Evolutionary conservation across 2,113 vertebrate genomes (phyloP).

Genomic region (Edolisoma coerulescens): DNA sequence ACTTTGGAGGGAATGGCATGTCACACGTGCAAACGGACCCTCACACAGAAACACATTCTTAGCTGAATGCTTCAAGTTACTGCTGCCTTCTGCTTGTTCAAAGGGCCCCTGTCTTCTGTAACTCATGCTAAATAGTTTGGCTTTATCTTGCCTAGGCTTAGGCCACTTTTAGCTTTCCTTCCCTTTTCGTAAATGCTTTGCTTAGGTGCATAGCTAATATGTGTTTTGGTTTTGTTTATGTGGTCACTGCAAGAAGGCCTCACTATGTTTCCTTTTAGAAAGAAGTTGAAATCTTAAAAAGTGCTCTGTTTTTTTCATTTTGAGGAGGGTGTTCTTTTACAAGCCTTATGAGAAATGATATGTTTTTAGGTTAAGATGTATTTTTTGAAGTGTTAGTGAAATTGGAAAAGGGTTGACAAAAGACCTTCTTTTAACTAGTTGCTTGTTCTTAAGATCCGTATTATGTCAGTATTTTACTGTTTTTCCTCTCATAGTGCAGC

Average conservation of each 20-base stretch:
- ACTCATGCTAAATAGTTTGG: not conserved
- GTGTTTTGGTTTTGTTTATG: not conserved
- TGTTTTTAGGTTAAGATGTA: fast-evolving
- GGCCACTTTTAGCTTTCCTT: not conserved
- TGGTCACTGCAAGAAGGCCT: not conserved
- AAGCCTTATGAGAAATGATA: fast-evolving
- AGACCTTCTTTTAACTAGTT: not conserved
- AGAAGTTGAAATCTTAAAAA: not conserved
- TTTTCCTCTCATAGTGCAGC: not conserved
- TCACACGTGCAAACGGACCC: fast-evolving
- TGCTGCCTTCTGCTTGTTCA: not conserved
- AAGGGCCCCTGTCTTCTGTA: not conserved
- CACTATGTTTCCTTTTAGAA: not conserved
- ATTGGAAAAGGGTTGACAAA: not conserved
- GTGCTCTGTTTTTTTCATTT: not conserved
- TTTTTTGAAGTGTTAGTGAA: not conserved
- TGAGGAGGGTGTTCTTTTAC: not conserved
- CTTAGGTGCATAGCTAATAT: not conserved
- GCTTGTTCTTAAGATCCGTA: not conserved
- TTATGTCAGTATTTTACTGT: not conserved
- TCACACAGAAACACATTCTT: not conserved
- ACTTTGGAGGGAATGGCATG: not conserved
- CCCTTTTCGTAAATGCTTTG: not conserved
- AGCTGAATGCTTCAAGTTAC: not conserved
- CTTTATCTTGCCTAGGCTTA: not conserved